Base-by-base conservation (phyloP, 2,888 invertebrate genomes). In the Cryptocephalus primarius region DNA sequence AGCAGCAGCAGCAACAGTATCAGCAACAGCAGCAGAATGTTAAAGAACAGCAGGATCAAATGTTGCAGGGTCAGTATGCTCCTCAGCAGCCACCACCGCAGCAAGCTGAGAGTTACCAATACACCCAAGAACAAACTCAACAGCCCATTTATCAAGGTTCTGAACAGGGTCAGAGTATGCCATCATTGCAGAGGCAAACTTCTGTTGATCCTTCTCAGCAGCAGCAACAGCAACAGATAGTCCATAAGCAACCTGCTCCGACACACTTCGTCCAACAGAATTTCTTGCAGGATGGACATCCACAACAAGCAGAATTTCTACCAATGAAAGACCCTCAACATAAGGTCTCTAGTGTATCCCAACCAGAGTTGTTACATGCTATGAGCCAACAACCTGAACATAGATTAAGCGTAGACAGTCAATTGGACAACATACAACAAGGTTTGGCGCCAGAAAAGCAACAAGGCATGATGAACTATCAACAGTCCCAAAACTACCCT, bases 141-240 rank as follows among this genome's bases (percentile, higher is more conserved):
- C 69, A 2, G 68, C 68, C 36, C 73, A 74, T 75, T 44, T 73
- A 75, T 49, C 77, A 77, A 8, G 73, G 75, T 0, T 62, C 77
- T 41, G 76, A 76, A 54, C 74, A 52, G 12, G 54, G 49, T 38
- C 57, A 55, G 53, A 55, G 49, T 46, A 52, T 53, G 22, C 57
- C 56, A 8, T 58, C 57, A 9, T 50, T 60, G 45, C 62, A 61
- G 44, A 57, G 60, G 45, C 58, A 58, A 48, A 55, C 60, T 14
- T 61, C 62, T 3, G 53, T 62, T 14, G 62, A 62, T 33, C 62
- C 62, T 8, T 54, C 55, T 8, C 65, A 66, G 41, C 65, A 66
- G 41, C 65, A 65, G 33, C 64, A 65, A 48, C 62, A 66, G 40
- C 65, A 65, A 47, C 60, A 62, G 9, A 62, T 65, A 39, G 58